Evolutionary conservation across 2,797 vertebrate species (phyloP), one percentile per base, ranked within the genome.

Genomic region (Anomalospiza imberbis): DNA sequence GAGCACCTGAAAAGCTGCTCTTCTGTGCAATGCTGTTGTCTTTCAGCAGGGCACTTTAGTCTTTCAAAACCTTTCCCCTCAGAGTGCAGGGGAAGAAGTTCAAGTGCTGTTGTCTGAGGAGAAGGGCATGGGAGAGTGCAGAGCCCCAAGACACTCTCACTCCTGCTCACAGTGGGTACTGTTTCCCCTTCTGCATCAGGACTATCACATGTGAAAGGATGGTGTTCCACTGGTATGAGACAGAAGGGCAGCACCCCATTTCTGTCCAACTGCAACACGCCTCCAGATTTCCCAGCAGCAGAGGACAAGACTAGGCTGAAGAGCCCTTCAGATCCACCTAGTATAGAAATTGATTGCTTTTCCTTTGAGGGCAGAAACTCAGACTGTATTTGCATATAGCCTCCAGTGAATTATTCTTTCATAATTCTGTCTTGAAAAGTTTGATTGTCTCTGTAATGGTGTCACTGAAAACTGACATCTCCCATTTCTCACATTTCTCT

Each of bases 211-310:
- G 8, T 34, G 58, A 44, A 70, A 28, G 42, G 54, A 78, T 70
- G 26, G 40, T 40, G n/a, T 26, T 62, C 17, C 15, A 4, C n/a
- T 19, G 24, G 11, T 34, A 34, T 0, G 0, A 73, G 36, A 53
- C 45, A 65, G 32, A 87, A 11, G 12, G 22, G n/a, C 13, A 76
- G 50, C 45, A 40, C 7, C 29, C 32, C 22, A 5, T 47, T 82
- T 75, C 60, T 28, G 25, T 58, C 42, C 47, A 40, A 0, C 32
- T 44, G 32, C 13, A 24, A 45, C 36, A 45, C 6, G 34, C 4
- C 60, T 78, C 11, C 9, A 44, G 31, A 3, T 60, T 47, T 88
- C 51, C 51, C 55, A 65, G 13, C 5, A 45, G 45, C 36, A 54
- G 28, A 48, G 19, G 13, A 44, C 19, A 53, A 45, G 60, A n/a